Evolutionary conservation across 2,888 invertebrate genomes (phyloP), one percentile per base, ranked within the genome.

Genomic region (Polydrusus cervinus): DNA sequence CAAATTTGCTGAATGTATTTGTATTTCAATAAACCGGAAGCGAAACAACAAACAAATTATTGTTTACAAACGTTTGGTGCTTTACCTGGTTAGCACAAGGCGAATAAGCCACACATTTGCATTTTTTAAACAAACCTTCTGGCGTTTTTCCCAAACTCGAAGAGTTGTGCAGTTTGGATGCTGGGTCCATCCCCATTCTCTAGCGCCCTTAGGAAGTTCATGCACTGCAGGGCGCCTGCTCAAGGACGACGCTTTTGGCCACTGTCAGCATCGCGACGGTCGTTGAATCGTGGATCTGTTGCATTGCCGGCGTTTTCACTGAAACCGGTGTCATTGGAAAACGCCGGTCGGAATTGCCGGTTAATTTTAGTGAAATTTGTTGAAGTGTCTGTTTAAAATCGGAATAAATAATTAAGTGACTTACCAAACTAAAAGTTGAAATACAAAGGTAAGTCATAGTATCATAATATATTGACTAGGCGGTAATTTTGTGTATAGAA

Each of bases 191-290:
- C 55, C 67, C 67, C 47, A 25, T 43, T 25, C 53, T 67, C 65
- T 34, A 16, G 7, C 16, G 61, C 60, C 72, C 67, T 61, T 67
- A 25, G 62, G 14, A 64, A 55, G 25, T 53, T 64, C 64, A 64
- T 64, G 62, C 71, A 16, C 40, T 40, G 62, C 65, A 69, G 72
- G 72, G 76, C 76, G 76, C 76, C 69, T 76, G 76, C 76, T 62
- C 76, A 76, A 76, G 76, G 76, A 43, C 76, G 60, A 65, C 13
- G 43, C 60, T 60, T 49, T 65, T 68, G 55, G 62, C 43, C 72
- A 38, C 38, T 25, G 11, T 45, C 25, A 57, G 76, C 76, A 71
- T 76, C 76, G 61, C 64, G 76, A 76, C 76, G 75, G 11, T 51
- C 60, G 53, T 30, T 38, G 55, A 57, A 51, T 57, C 38, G 71